These are phyloP conservation scores for Meloe dianella DNA, from an alignment of 2,888 invertebrate species.

Conservation along the genomic window DNA sequence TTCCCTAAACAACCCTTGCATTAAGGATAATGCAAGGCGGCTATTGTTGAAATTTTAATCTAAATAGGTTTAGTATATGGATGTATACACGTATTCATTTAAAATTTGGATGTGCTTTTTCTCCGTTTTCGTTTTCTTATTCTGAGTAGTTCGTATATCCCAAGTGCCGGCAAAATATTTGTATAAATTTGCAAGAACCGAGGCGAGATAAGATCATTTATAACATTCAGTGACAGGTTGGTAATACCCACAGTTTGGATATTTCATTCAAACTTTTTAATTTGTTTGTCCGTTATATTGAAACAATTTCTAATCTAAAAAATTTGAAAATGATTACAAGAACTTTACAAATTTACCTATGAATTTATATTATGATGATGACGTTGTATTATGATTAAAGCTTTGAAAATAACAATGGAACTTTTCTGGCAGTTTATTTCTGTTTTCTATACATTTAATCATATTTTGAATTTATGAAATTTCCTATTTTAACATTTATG, in stretches of 20 bases:
- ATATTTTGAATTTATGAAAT: slow-evolving; percentile 23
- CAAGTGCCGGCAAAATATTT: slow-evolving; percentile 35
- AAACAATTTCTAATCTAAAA: slow-evolving; percentile 3
- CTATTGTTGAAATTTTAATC: slow-evolving; percentile 19
- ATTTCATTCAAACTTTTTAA: slow-evolving; percentile 23
- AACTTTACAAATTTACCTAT: not conserved
- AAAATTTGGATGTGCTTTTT: not conserved
- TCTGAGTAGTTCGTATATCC: slow-evolving; percentile 29
- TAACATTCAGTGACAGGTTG: slow-evolving; percentile 34
- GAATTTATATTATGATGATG: slow-evolving; percentile 1
- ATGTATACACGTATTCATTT: not conserved
- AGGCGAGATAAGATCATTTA: slow-evolving; percentile 35
- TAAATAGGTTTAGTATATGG: slow-evolving; percentile 12
- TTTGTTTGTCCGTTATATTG: slow-evolving; percentile 20
- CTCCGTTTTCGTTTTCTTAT: slow-evolving; percentile 34
- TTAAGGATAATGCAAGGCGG: not conserved
- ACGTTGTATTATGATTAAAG: not conserved
- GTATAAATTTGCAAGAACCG: slow-evolving; percentile 37
- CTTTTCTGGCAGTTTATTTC: not conserved
- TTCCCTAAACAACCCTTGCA: slow-evolving; percentile 1
- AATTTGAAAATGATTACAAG: not conserved
- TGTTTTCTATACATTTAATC: slow-evolving; percentile 14
- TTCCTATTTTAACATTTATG: slow-evolving; percentile 17
- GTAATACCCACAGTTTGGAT: slow-evolving; percentile 18
- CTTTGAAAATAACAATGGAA: not conserved